phyloP scores from a whole-genome alignment of 64 coral and sea anemone species.

The Acropora tenuis region DNA sequence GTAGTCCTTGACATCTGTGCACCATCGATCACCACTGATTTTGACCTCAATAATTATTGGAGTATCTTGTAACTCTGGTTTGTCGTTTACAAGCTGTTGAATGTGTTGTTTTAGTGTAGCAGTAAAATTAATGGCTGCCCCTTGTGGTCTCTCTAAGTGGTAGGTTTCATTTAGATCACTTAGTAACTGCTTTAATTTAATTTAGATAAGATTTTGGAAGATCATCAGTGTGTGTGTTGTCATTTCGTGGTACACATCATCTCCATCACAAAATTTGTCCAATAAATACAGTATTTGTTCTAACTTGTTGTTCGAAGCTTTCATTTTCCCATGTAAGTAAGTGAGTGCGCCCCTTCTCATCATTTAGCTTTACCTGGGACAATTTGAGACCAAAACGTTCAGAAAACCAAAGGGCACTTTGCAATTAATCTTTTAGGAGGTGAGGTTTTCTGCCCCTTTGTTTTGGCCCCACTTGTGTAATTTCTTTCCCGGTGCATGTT shows the following conservation, averaged over 20 bases:
- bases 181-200: slow-evolving; percentile 22
- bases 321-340: neutral
- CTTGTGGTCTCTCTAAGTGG: slow-evolving; percentile 31
- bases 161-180: slow-evolving; percentile 22
- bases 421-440: slow-evolving; percentile 44
- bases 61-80: slow-evolving; percentile 8
- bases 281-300: slow-evolving; percentile 42
- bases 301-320: slow-evolving; percentile 6
- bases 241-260: slow-evolving; percentile 39
- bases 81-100: slow-evolving; percentile 7
- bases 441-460: slow-evolving; percentile 58
- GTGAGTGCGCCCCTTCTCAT: slow-evolving; percentile 9
- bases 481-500: slow-evolving; percentile 46
- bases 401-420: slow-evolving; percentile 72
- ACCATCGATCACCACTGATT: slow-evolving; percentile 48
- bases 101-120: slow-evolving; percentile 50
- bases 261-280: slow-evolving; percentile 44
- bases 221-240: neutral
- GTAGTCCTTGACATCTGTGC: slow-evolving; percentile 42
- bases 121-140: slow-evolving; percentile 44
- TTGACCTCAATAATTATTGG: slow-evolving; percentile 9
- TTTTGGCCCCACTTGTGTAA: slow-evolving; percentile 41
- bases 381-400: slow-evolving; percentile 66
- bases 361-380: slow-evolving; percentile 43
- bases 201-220: slow-evolving; percentile 40